These are phyloP conservation scores for Pterostichus madidus DNA, from an alignment of 2,888 invertebrate genomes.

Conservation along the genomic window DNA sequence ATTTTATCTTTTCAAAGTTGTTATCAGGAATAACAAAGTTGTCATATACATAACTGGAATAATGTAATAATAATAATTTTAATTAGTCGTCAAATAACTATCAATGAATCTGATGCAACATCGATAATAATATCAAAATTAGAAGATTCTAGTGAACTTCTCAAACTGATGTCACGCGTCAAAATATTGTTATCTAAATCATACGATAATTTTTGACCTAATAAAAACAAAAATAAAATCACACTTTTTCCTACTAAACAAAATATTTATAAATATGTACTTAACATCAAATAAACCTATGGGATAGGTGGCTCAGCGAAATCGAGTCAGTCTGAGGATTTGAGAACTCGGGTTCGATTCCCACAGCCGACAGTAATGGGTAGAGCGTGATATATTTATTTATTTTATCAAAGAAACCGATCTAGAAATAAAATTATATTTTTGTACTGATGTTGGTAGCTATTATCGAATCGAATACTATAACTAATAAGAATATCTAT, in stretches of 20 bases:
- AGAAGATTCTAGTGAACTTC: neutral
- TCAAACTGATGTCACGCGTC: neutral
- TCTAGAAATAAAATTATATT: no score
- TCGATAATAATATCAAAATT: neutral
- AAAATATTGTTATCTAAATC: slow-evolving; percentile 39
- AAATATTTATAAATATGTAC: neutral
- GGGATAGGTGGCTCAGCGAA: neutral
- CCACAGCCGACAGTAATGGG: no score
- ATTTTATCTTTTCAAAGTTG: no score
- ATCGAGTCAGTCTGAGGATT: neutral
- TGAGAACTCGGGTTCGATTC: no score
- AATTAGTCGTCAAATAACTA: neutral
- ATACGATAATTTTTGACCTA: slow-evolving; percentile 36
- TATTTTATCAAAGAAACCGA: no score
- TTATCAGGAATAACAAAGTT: no score
- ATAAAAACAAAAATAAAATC: slow-evolving; percentile 30
- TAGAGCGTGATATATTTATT: no score
- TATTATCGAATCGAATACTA: no score
- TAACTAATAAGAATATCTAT: no score
- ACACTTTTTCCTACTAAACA: slow-evolving; percentile 12
- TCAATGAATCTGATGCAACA: slow-evolving; percentile 21
- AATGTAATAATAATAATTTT: no score
- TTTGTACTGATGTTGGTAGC: no score
- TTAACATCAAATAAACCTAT: neutral
- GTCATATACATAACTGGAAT: no score